phyloP scores from a whole-genome alignment of 2,888 invertebrate species.

The Leucophenga maculata region DNA sequence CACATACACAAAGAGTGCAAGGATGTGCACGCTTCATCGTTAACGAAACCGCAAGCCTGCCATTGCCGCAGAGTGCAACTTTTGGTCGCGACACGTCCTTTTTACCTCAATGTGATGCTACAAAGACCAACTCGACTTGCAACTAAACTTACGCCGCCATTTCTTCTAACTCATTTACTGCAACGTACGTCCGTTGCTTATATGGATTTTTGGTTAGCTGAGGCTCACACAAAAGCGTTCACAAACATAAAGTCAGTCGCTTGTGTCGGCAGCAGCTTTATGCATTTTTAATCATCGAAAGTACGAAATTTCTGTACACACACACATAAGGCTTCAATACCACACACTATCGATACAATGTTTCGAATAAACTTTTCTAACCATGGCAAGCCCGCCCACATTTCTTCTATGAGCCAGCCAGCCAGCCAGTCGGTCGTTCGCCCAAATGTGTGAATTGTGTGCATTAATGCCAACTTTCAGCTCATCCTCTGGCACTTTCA shows the following conservation, averaged over 20 bases:
- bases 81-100: constrained; percentile 56
- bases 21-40: constrained; percentile 17
- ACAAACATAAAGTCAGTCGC: constrained; percentile 35
- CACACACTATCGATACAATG: too few species aligned
- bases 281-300: constrained; percentile 37
- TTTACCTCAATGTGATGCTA: constrained; percentile 50
- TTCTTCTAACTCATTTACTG: constrained; percentile 41
- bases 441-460: constrained; percentile 45
- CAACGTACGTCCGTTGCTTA: constrained; percentile 33
- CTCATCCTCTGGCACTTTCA: background rate
- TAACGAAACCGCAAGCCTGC: constrained; percentile 15
- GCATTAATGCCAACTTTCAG: background rate
- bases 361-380: background rate
- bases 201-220: constrained; percentile 52
- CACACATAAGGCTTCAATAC: too few species aligned
- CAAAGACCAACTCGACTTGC: constrained; percentile 41
- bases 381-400: background rate
- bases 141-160: constrained; percentile 51
- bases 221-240: constrained; percentile 52
- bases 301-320: too few species aligned
- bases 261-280: constrained; percentile 38
- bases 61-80: constrained; percentile 40
- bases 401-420: background rate
- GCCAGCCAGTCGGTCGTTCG: background rate
- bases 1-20: constrained; percentile 6